Evolutionary conservation across 2,888 invertebrate species (phyloP).

Genomic region (Drosophila pseudotalamancana): DNA sequence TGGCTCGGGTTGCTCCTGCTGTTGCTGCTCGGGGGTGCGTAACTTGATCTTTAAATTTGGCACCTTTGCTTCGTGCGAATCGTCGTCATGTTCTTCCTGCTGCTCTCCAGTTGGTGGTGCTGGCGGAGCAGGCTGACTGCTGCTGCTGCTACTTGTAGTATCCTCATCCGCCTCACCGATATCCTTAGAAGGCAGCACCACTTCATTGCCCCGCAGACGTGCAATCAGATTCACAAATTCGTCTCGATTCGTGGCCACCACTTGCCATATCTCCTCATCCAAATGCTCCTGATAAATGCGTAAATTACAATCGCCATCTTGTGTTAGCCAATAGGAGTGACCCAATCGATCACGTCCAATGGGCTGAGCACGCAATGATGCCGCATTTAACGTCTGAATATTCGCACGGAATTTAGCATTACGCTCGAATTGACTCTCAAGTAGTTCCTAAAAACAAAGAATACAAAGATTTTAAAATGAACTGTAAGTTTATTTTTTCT

Average conservation of each 20-base stretch:
- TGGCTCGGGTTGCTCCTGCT: constrained; percentile 40
- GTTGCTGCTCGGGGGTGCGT: constrained; percentile 50
- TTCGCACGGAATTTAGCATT: constrained; percentile 96
- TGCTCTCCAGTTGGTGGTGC: constrained; percentile 82
- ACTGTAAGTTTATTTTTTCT: not conserved
- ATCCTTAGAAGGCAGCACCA: constrained; percentile 85
- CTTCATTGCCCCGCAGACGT: constrained; percentile 89
- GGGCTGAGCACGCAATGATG: constrained; percentile 93
- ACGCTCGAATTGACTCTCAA: constrained; percentile 97
- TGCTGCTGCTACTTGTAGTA: constrained; percentile 86
- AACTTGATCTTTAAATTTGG: constrained; percentile 83
- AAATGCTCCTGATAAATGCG: constrained; percentile 97
- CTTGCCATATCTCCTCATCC: constrained; percentile 97
- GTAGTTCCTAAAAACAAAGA: constrained; percentile 88
- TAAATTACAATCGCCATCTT: constrained; percentile 94
- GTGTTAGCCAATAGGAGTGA: constrained; percentile 96
- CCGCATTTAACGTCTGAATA: constrained; percentile 91
- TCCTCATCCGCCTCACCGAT: constrained; percentile 88
- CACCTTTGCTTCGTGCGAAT: constrained; percentile 84
- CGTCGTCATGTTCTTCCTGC: constrained; percentile 85
- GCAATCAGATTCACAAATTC: constrained; percentile 92
- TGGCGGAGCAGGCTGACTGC: constrained; percentile 61
- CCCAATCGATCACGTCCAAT: constrained; percentile 96
- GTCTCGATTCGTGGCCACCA: constrained; percentile 94
- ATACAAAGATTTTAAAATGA: not conserved